These are phyloP conservation scores for Petrolisthes manimaculis DNA, from an alignment of 2,888 invertebrate species.

Conservation along the genomic window DNA sequence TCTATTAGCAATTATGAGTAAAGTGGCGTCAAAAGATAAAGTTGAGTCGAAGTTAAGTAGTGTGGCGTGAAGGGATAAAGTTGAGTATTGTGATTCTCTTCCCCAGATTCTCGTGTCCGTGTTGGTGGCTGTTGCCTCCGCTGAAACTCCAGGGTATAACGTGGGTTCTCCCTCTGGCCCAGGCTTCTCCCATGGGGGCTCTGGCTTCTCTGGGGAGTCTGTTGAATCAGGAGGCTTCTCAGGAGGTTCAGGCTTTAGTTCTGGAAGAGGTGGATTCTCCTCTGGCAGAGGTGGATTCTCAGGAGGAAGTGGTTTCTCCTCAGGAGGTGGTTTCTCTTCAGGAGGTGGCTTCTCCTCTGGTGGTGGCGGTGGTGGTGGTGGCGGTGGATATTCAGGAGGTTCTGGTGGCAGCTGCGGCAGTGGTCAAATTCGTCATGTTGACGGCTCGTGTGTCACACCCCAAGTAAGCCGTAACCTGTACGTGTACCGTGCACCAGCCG, in stretches of 20 bases:
- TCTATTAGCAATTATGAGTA: too few species aligned
- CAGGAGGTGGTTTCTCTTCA: background rate
- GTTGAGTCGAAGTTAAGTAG: too few species aligned
- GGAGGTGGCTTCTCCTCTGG: background rate
- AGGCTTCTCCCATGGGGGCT: background rate
- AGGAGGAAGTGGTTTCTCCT: slow-evolving; percentile 16
- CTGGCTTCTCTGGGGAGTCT: background rate
- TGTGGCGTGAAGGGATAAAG: too few species aligned
- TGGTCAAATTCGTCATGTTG: slow-evolving; percentile 53
- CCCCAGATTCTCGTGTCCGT: slow-evolving; percentile 21
- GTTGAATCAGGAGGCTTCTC: background rate
- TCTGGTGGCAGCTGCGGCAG: slow-evolving; percentile 27
- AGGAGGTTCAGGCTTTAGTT: background rate
- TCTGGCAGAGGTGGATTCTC: background rate
- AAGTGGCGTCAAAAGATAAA: too few species aligned
- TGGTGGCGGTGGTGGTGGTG: background rate
- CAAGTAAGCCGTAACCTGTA: slow-evolving; percentile 44
- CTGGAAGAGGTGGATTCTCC: background rate
- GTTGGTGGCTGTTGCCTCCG: slow-evolving; percentile 11
- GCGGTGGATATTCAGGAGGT: background rate
- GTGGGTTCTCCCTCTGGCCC: background rate
- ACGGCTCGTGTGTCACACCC: slow-evolving; percentile 51
- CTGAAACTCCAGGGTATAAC: background rate
- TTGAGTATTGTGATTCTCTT: background rate
- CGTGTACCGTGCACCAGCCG: slow-evolving; percentile 44